A percentile compares a stretch with the other conserved stretches of the same genome.
Evolutionary conservation across 37 sponge, comb jelly and placozoan species (phyloP).

Genomic region (Spongilla lacustris): DNA sequence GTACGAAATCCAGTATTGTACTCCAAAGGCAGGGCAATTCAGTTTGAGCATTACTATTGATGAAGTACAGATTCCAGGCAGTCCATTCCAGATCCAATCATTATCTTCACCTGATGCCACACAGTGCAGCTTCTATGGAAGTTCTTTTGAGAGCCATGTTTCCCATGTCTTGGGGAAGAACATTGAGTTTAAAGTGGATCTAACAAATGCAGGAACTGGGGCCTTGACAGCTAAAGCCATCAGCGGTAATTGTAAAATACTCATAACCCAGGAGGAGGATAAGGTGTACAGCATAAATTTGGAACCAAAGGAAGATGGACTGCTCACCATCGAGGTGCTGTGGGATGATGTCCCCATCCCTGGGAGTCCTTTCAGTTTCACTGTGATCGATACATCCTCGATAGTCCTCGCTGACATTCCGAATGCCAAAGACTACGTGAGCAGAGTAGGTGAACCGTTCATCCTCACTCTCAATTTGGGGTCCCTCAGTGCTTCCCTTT

Average conservation of each 20-base stretch:
- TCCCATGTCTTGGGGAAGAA: constrained; percentile 61
- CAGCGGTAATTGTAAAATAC: constrained; percentile 21
- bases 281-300: constrained; percentile 63
- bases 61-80: constrained; percentile 62
- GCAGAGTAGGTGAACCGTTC: constrained; percentile 38
- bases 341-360: constrained; percentile 84
- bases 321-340: constrained; percentile 66
- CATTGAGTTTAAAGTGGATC: constrained; percentile 80
- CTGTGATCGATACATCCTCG: constrained; percentile 56
- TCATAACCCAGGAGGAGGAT: constrained; percentile 15
- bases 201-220: constrained; percentile 70
- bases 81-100: constrained; percentile 66
- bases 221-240: constrained; percentile 47
- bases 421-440: constrained; percentile 26
- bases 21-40: constrained; percentile 67
- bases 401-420: constrained; percentile 44
- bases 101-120: constrained; percentile 66
- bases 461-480: constrained; percentile 34
- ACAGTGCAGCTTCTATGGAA: constrained; percentile 54
- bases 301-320: constrained; percentile 56
- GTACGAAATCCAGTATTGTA: constrained; percentile 65
- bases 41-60: constrained; percentile 54
- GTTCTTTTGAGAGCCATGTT: constrained; percentile 47
- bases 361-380: constrained; percentile 77
- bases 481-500: constrained; percentile 38